Conservation (phyloP, 2,113 vertebrate species). For the Helogale parvula region DNA sequence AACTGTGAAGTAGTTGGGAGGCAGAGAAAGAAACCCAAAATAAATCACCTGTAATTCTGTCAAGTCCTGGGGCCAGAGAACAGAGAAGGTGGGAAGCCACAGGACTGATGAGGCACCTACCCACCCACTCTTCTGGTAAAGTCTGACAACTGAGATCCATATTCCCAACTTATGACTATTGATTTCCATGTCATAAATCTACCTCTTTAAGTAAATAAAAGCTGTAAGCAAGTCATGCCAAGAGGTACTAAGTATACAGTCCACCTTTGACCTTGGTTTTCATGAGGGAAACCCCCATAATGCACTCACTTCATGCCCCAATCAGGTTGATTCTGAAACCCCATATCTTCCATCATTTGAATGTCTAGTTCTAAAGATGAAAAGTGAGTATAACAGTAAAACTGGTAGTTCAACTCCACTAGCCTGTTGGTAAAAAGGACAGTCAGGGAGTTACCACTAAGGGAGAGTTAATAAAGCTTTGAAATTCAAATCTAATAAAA, state of each 20-base stretch:
- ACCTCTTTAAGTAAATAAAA: not conserved
- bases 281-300: not conserved
- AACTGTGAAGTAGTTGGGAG: not conserved
- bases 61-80: not conserved
- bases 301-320: not conserved
- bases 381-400: not conserved
- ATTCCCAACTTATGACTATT: not conserved
- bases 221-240: not conserved
- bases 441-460: not conserved
- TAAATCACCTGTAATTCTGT: not conserved
- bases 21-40: not conserved
- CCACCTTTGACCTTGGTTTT: not conserved
- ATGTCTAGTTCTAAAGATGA: not conserved
- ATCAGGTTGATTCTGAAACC: not conserved
- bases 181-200: not conserved
- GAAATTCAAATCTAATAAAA: constrained; percentile 49
- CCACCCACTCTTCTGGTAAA: not conserved
- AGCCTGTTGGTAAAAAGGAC: not conserved
- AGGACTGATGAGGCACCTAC: not conserved
- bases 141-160: not conserved
- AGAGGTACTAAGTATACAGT: not conserved
- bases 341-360: not conserved
- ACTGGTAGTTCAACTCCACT: not conserved
- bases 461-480: not conserved
- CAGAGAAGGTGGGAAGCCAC: not conserved